A percentile compares a stretch with the other conserved stretches of the same genome.
Evolutionary conservation across 2,113 vertebrate genomes (phyloP).

Genomic region (Grallaria varia): DNA sequence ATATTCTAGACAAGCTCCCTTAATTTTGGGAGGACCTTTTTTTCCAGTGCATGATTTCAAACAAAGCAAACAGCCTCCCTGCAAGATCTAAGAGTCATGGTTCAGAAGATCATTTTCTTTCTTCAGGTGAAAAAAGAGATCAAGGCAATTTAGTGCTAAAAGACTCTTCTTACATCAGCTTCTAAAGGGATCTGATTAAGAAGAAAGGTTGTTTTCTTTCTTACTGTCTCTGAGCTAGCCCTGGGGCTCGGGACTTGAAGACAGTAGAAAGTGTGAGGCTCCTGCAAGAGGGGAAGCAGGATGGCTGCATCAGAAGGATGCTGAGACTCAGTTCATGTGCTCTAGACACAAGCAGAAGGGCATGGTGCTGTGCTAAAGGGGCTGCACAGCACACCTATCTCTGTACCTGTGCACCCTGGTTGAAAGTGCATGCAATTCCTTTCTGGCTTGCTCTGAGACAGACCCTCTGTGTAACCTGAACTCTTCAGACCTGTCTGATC

Average conservation of each 20-base stretch:
- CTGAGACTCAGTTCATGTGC: not conserved
- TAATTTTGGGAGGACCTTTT: not conserved
- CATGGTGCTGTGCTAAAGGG: not conserved
- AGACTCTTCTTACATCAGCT: not conserved
- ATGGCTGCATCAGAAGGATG: not conserved
- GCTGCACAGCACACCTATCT: rapidly evolving
- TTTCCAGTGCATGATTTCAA: not conserved
- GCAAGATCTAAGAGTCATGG: not conserved
- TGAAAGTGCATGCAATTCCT: not conserved
- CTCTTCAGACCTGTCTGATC: not conserved
- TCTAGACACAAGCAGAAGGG: not conserved
- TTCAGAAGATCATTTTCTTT: constrained; percentile 6
- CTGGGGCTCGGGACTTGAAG: not conserved
- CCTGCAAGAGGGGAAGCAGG: not conserved
- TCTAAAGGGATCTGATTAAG: not conserved
- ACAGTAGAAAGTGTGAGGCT: not conserved
- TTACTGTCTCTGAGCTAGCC: not conserved
- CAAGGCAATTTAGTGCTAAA: not conserved
- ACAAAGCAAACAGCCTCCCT: not conserved
- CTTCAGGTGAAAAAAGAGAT: not conserved
- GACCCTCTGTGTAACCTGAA: not conserved
- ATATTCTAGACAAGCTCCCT: not conserved
- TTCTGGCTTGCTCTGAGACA: not conserved
- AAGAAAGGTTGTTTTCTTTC: not conserved
- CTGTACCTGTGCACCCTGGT: not conserved